Conservation (phyloP, 2,113 vertebrate genomes). For the Mus pahari region DNA sequence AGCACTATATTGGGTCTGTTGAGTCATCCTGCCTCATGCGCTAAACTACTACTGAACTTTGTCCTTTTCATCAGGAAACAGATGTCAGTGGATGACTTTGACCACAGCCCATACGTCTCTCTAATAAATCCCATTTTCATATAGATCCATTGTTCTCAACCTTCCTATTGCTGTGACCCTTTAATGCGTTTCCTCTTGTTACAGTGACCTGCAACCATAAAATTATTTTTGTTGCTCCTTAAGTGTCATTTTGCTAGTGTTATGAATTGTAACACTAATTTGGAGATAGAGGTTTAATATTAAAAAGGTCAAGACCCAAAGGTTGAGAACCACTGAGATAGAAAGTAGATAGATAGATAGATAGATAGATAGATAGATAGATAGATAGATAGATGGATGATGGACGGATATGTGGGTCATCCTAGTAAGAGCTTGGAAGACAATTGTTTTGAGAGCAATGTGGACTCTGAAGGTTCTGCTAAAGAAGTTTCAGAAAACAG, state of each 20-base stretch:
- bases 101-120: background rate
- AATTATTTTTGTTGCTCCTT: too few species aligned
- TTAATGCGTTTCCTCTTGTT: too few species aligned
- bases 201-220: too few species aligned
- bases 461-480: background rate
- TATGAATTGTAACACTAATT: too few species aligned
- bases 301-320: too few species aligned
- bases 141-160: too few species aligned
- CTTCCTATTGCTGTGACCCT: too few species aligned
- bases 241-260: too few species aligned
- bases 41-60: background rate
- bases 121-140: background rate
- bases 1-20: too few species aligned
- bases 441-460: background rate
- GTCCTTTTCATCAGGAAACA: background rate
- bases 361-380: background rate
- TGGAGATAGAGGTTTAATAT: too few species aligned
- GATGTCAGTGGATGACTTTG: background rate
- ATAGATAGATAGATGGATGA: background rate
- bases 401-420: background rate
- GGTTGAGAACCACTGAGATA: background rate
- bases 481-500: background rate
- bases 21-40: background rate
- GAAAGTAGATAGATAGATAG: background rate
- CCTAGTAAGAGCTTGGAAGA: background rate